Percentiles rank a stretch among this genome's conserved stretches.
Conservation (phyloP, 2,113 vertebrate genomes). For the Sapayoa aenigma region DNA sequence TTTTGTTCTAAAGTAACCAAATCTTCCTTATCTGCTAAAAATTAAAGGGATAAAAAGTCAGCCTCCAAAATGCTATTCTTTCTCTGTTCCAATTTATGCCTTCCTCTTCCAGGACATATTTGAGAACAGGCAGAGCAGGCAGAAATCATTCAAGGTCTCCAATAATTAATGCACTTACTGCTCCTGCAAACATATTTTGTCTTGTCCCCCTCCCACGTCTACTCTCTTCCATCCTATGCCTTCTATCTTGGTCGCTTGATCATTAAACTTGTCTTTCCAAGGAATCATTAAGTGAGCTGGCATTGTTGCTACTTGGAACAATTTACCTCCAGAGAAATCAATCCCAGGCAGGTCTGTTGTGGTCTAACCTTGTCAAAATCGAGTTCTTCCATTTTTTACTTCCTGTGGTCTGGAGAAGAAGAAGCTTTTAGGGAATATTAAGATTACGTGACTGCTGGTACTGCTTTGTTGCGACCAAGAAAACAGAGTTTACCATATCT, state of each 20-base stretch:
- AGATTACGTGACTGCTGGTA: background rate
- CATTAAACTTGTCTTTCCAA: background rate
- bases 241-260: background rate
- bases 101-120: background rate
- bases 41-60: background rate
- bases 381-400: background rate
- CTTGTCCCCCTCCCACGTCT: background rate
- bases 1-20: background rate
- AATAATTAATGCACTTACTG: fast-evolving
- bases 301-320: background rate
- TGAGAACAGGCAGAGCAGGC: background rate
- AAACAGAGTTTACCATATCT: background rate
- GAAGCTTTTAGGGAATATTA: background rate
- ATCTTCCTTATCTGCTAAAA: background rate
- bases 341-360: background rate
- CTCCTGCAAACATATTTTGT: background rate
- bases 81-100: background rate
- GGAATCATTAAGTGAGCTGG: background rate
- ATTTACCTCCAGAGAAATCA: background rate
- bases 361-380: background rate
- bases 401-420: background rate
- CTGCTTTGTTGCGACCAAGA: background rate
- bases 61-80: background rate
- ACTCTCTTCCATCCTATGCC: background rate
- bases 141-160: background rate